phyloP scores from a whole-genome alignment of 2,888 invertebrate genomes.

The Nephrocerus scutellatus region DNA sequence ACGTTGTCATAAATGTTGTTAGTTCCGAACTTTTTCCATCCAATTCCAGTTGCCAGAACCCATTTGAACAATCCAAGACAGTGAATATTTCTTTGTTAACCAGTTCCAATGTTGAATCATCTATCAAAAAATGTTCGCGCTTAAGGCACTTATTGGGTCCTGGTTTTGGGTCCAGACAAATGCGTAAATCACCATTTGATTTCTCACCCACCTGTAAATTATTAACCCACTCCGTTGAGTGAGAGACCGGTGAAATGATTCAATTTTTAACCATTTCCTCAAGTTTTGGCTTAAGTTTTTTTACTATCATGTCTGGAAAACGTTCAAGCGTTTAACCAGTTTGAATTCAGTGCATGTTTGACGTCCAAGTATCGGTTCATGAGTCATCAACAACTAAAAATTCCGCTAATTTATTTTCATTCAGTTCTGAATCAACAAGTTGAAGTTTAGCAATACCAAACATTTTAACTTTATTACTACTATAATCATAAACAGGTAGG shows the following conservation, averaged over 20 bases:
- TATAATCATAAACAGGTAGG: too few relatives aligned
- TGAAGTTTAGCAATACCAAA: too few relatives aligned
- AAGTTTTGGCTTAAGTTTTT: slow-evolving; percentile 19
- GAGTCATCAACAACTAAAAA: too few relatives aligned
- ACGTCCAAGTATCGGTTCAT: too few relatives aligned
- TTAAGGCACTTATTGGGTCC: slow-evolving; percentile 20
- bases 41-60: slow-evolving; percentile 14
- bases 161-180: slow-evolving; percentile 16
- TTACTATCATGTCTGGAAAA: slow-evolving; percentile 17
- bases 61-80: slow-evolving; percentile 8
- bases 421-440: too few relatives aligned
- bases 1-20: slow-evolving; percentile 17
- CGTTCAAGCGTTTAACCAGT: too few relatives aligned
- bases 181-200: slow-evolving; percentile 19
- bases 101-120: too few relatives aligned
- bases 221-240: slow-evolving; percentile 25
- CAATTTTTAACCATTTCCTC: slow-evolving; percentile 14
- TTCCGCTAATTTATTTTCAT: too few relatives aligned
- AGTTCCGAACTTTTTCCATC: slow-evolving; percentile 10
- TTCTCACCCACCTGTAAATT: slow-evolving; percentile 26
- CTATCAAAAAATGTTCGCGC: slow-evolving; percentile 19
- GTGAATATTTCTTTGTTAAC: slow-evolving; percentile 6
- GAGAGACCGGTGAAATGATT: slow-evolving; percentile 23
- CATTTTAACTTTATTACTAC: too few relatives aligned
- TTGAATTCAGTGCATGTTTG: too few relatives aligned